A percentile compares a stretch with the other conserved stretches of the same genome.
phyloP scores from a whole-genome alignment of 1,140 invertebrate species.

The Monomorium pharaonis region DNA sequence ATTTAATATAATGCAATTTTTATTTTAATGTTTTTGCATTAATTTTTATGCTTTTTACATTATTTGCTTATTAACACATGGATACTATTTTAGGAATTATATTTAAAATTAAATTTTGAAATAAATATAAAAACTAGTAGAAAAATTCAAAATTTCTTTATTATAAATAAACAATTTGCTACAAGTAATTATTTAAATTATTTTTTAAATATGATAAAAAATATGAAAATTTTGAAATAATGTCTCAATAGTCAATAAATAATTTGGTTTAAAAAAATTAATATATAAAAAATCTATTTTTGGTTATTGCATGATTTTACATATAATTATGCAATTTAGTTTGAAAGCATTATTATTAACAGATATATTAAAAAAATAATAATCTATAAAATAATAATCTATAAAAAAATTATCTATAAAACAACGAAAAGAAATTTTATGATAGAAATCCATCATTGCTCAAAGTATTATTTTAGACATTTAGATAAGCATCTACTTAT shows the following conservation, averaged over 20 bases:
- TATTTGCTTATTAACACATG: background rate
- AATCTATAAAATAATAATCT: background rate
- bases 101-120: background rate
- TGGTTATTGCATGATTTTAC: background rate
- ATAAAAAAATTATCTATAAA: background rate
- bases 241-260: background rate
- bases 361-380: constrained; percentile 27
- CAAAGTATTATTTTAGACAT: background rate
- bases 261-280: background rate
- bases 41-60: background rate
- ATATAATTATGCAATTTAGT: constrained; percentile 12
- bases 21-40: background rate
- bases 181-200: background rate
- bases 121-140: background rate
- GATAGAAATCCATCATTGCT: background rate
- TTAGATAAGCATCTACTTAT: background rate
- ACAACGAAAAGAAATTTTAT: background rate
- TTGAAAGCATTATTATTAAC: constrained; percentile 19
- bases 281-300: background rate
- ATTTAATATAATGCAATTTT: background rate
- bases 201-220: background rate
- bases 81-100: background rate
- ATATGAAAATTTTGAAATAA: background rate
- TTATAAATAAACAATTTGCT: background rate
- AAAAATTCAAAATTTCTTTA: background rate